Evolutionary conservation across 1,140 invertebrate species (phyloP).

Genomic region (Hesperophylax magnus): DNA sequence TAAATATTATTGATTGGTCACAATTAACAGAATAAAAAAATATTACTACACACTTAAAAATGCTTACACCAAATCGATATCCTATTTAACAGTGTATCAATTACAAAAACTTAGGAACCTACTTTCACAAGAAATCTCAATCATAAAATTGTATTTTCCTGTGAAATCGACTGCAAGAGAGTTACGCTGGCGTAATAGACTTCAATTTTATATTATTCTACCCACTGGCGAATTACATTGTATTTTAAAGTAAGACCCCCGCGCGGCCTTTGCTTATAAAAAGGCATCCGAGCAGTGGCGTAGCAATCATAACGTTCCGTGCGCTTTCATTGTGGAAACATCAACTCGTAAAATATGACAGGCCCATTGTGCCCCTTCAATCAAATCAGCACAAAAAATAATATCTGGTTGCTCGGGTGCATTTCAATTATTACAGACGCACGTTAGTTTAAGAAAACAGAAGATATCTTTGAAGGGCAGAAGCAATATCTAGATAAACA

Average conservation of each 20-base stretch:
- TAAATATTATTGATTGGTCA: no score
- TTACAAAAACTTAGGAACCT: no score
- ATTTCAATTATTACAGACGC: constrained; percentile 42
- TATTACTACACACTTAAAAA: no score
- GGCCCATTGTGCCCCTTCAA: constrained; percentile 38
- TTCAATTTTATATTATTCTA: no score
- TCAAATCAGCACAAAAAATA: constrained; percentile 38
- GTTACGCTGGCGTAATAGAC: no score
- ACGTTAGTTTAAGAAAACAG: constrained; percentile 36
- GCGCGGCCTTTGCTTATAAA: constrained; percentile 17
- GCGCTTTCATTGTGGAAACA: background rate
- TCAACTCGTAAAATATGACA: constrained; percentile 42
- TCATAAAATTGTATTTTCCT: no score
- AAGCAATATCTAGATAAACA: constrained; percentile 35
- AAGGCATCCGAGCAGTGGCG: constrained; percentile 22
- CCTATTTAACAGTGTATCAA: no score
- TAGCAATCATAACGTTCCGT: constrained; percentile 29
- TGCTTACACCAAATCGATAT: no score
- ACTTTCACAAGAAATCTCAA: no score
- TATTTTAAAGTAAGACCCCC: background rate
- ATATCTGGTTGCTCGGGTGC: constrained; percentile 30
- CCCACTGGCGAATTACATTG: no score
- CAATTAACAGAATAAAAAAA: no score
- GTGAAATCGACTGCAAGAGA: no score
- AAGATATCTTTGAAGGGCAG: background rate